These are phyloP conservation scores for Micrastur ruficollis DNA, from an alignment of 2,797 vertebrate species.

Conservation along the genomic window DNA sequence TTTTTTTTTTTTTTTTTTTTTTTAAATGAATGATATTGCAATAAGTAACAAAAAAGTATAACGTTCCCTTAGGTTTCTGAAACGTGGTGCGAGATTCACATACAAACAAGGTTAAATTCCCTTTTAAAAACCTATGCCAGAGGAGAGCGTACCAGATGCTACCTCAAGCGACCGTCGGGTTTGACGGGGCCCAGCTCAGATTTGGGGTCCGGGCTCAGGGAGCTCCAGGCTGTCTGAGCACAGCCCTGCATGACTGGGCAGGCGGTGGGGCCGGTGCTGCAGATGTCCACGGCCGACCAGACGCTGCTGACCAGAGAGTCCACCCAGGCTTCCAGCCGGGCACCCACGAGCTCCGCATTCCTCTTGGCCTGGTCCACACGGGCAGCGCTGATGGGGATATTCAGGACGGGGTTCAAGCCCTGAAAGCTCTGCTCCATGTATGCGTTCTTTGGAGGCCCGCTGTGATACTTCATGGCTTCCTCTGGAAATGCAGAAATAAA, in stretches of 20 bases:
- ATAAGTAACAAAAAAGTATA: conserved; percentile 9
- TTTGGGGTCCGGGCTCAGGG: conserved; percentile 95
- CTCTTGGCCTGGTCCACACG: conserved; percentile 86
- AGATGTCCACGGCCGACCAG: conserved; percentile 92
- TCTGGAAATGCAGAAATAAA: conserved; percentile 77
- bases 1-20: not conserved
- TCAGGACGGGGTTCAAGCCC: conserved; percentile 92
- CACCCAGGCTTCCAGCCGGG: conserved; percentile 87
- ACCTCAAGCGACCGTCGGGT: conserved; percentile 92
- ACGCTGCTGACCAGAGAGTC: conserved; percentile 84
- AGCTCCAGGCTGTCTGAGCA: conserved; percentile 92
- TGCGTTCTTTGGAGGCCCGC: conserved; percentile 87
- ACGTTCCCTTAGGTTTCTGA: conserved; percentile 4
- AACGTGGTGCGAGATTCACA: not conserved
- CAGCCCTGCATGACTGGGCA: conserved; percentile 93
- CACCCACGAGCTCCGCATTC: conserved; percentile 82
- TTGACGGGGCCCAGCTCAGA: conserved; percentile 86
- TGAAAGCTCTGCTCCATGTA: conserved; percentile 99
- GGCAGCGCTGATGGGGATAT: conserved; percentile 85
- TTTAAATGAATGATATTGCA: not conserved
- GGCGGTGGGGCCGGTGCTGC: conserved; percentile 80
- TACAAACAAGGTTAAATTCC: conserved; percentile 57
- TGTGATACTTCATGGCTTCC: conserved; percentile 87
- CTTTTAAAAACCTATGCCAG: not conserved
- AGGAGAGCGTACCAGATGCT: conserved; percentile 70